phyloP scores from a whole-genome alignment of 92 coral and sea anemone species.

The Palythoa caribaeorum region DNA sequence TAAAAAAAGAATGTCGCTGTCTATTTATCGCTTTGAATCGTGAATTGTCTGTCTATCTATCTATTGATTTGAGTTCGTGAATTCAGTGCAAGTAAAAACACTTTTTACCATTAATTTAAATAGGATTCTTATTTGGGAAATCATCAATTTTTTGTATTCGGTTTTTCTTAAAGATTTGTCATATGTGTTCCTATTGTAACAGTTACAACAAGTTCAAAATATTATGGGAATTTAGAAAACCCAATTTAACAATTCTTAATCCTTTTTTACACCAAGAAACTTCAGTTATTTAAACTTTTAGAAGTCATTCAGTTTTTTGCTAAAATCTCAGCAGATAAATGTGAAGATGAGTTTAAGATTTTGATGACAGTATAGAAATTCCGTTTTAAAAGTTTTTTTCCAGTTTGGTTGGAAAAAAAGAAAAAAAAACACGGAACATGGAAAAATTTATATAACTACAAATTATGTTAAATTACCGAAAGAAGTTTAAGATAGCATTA shows the following conservation, averaged over 20 bases:
- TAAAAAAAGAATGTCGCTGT: background rate
- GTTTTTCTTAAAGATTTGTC: background rate
- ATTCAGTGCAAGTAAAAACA: background rate
- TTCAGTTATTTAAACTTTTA: too few species aligned
- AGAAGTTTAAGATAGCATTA: background rate
- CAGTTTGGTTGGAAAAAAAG: background rate
- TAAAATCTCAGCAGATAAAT: too few species aligned
- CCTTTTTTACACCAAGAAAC: too few species aligned
- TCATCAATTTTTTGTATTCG: background rate
- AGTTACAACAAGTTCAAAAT: too few species aligned
- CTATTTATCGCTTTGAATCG: background rate
- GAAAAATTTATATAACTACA: background rate
- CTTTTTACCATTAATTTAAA: background rate
- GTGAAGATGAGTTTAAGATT: too few species aligned
- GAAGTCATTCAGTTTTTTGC: too few species aligned
- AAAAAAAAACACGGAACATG: background rate
- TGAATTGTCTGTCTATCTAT: too few species aligned
- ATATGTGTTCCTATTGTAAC: background rate
- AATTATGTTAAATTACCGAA: background rate
- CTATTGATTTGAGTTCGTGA: background rate
- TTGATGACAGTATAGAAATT: background rate
- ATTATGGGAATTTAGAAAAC: too few species aligned
- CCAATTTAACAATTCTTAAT: too few species aligned
- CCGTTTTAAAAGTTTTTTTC: background rate
- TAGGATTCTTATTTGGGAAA: background rate